Conservation (phyloP, 2,888 invertebrate species). For the Boloria euphrosyne region DNA sequence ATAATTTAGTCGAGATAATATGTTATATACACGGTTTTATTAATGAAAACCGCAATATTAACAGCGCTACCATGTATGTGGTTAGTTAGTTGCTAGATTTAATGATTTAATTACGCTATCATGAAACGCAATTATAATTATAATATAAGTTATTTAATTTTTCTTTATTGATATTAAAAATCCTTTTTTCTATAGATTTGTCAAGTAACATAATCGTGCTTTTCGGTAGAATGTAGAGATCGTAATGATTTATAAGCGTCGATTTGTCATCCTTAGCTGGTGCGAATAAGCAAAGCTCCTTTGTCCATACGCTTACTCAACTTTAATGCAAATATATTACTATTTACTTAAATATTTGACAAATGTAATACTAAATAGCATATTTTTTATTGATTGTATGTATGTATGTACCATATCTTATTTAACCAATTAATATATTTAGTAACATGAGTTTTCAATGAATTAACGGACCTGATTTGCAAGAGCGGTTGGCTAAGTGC, state of each 20-base stretch:
- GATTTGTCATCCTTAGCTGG: constrained; percentile 13
- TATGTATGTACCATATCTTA: too few species aligned
- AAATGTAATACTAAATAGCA: not conserved
- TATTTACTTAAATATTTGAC: not conserved
- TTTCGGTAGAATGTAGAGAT: too few species aligned
- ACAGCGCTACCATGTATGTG: constrained; percentile 29
- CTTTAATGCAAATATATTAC: constrained; percentile 5
- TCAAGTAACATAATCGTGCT: too few species aligned
- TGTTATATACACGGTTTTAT: constrained; percentile 21
- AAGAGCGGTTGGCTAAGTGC: too few species aligned
- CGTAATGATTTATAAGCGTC: not conserved
- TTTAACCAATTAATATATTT: too few species aligned
- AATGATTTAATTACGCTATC: constrained; percentile 32
- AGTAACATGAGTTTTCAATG: too few species aligned
- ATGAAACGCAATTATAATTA: constrained; percentile 12
- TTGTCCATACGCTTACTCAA: not conserved
- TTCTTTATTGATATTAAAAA: too few species aligned
- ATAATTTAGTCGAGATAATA: not conserved
- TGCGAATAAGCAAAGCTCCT: constrained; percentile 7
- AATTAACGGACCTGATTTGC: too few species aligned
- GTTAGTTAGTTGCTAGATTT: constrained; percentile 26
- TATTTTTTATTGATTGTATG: too few species aligned
- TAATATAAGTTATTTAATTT: not conserved
- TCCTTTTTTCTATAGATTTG: too few species aligned
- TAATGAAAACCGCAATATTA: constrained; percentile 34